Evolutionary conservation across 2,113 vertebrate genomes (phyloP), one percentile per base, ranked within the genome.

Genomic region (Engraulis encrasicolus): DNA sequence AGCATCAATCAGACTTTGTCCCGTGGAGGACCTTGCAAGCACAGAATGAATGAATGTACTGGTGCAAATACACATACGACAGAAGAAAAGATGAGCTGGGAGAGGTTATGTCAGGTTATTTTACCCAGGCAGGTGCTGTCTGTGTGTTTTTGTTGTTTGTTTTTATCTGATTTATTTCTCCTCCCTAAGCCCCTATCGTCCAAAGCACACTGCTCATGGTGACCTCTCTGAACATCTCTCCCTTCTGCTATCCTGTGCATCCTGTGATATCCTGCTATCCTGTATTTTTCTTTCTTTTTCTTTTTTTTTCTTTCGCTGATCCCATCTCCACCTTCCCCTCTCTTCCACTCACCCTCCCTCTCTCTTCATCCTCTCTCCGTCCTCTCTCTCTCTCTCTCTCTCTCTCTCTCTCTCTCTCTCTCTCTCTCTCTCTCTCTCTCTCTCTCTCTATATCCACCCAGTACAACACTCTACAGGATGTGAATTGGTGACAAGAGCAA

Each of bases 41-140:
- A 31, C 12, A 23, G 23, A 66, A 23, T 23, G 4, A 6, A n/a
- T 7, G 23, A 66, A 23, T 23, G 4, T 23, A n/a, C 19, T 7
- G 19, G 54, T n/a, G 27, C 34, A 7, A 38, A 20, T 9, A 45
- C 40, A 45, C 40, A 45, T 9, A 5, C 20, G 6, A 58, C 52
- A 58, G 18, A 54, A 17, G 19, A 58, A 0, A 58, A 50, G 81
- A 81, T 87, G 86, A 88, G 83, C 88, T 85, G 78, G 31, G 37
- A 82, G n/a, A 82, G 58, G 27, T 66, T 66, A 66, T 66, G 58
- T 23, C 2, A 66, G 58, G 20, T 11, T 11, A 66, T 23, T n/a
- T n/a, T n/a, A n/a, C 27, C 23, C 58, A 9, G 19, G 58, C 58
- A 27, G 58, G n/a, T 11, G 1, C n/a, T 66, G n/a, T 66, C 18